Evolutionary conservation across 2,113 vertebrate genomes (phyloP), one percentile per base, ranked within the genome.

Genomic region (Phylloscopus whistleri): DNA sequence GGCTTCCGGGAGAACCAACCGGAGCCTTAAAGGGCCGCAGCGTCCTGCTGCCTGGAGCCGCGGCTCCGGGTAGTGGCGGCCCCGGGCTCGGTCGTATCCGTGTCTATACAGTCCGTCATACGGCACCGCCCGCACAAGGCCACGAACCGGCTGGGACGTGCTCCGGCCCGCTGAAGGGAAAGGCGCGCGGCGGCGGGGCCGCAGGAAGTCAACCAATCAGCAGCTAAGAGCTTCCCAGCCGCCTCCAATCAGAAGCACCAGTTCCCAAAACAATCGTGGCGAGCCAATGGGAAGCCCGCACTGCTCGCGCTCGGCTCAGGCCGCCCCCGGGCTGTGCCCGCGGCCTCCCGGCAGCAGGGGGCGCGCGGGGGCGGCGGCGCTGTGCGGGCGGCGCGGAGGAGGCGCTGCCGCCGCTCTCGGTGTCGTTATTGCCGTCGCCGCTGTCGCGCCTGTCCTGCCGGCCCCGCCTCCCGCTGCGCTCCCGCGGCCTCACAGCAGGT

Each of bases 261-360:
- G 0, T 62, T 89, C 41, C 48, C 56, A 30, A 74, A 83, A 44
- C 31, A 21, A 19, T 12, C 1, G 10, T 6, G 31, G 14, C 7
- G 13, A 67, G 41, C 87, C 84, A 86, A 83, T 79, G 46, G 48
- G 51, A n/a, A 67, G 35, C 15, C 18, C 6, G 9, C 55, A 3
- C 3, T 4, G 5, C 17, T 2, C 3, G 7, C 28, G 10, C 24
- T 7, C 4, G 33, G 15, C 48, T 14, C 14, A 2, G 23, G 43
- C 52, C 18, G 17, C 22, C 44, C 20, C 13, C 2, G 22, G 62
- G 73, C 70, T 24, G 58, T 35, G 48, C 53, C 39, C 27, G 66
- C 68, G 90, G 75, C 95, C 94, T 98, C 97, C 97, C 95, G 75
- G 79, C 97, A 68, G 83, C 82, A 96, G 97, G 68, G 95, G 97